Base-by-base conservation (phyloP, 2,113 vertebrate species). In the Chiloscyllium plagiosum region DNA sequence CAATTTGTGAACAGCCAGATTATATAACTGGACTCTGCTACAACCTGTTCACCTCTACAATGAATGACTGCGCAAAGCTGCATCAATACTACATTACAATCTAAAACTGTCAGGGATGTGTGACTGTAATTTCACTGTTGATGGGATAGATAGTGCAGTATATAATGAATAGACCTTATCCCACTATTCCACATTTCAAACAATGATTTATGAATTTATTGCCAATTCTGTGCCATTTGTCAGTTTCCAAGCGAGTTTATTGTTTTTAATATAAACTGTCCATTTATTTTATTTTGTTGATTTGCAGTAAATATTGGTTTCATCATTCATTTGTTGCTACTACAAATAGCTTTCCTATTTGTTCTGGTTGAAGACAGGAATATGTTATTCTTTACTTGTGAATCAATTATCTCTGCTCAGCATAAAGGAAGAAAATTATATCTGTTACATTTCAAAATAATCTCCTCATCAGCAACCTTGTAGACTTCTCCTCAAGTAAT, bases 51-150 rank as follows among this genome's bases (percentile, higher is more conserved):
- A 3, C 50, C 19, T 47, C 22, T 70, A 29, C 22, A 94, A 68
- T 52, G 12, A 94, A 70, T 72, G 66, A 94, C 37, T 68, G 66
- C 68, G 37, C 66, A 94, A 70, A 94, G 68, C 66, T 70, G 13
- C 68, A 68, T 70, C 66, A 94, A 94, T 68, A 70, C 68, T 47
- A 70, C 26, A 24, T 94, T 94, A 70, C 93, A 94, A 37, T 50
- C 37, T 47, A 94, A 94, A 94, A 94, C 66, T 94, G 93, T 37
- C 66, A 70, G 42, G 66, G 42, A 70, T 70, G 87, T 90, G 56
- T 90, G 87, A 65, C 87, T 94, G 90, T 94, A 94, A 94, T 94
- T 94, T 94, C 66, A 94, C 65, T 94, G 66, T 94, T 94, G 68
- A 70, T 94, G 37, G 68, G 22, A 37, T 70, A 94, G 17, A 94